phyloP scores from a whole-genome alignment of 2,113 vertebrate genomes.

The Cercocebus atys region DNA sequence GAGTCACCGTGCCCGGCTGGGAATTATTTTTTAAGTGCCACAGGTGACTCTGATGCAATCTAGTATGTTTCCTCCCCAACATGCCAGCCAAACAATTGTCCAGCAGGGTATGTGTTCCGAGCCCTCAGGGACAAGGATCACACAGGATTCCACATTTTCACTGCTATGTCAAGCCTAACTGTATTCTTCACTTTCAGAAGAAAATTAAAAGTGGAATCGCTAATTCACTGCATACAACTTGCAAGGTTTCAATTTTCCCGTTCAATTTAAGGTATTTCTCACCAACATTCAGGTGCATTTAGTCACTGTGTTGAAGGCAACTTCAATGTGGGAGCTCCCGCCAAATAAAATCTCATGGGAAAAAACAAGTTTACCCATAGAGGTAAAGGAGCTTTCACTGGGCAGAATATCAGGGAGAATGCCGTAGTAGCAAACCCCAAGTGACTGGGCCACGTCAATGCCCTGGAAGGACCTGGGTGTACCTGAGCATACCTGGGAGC shows the following conservation, averaged over 20 bases:
- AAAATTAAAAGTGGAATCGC: background rate
- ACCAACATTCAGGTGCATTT: background rate
- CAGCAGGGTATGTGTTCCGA: background rate
- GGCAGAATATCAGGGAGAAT: background rate
- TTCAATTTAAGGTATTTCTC: background rate
- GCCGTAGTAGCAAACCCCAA: background rate
- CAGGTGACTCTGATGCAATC: background rate
- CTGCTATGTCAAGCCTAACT: background rate
- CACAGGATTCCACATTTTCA: background rate
- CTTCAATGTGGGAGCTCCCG: background rate
- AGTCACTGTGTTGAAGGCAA: background rate
- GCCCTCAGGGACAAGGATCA: background rate
- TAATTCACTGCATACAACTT: rapidly evolving
- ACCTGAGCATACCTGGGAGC: background rate
- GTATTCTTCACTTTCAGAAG: background rate
- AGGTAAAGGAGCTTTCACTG: background rate
- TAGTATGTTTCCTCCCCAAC: rapidly evolving
- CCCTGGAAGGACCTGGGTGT: background rate
- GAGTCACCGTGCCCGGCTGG: no score
- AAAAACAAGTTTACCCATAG: background rate
- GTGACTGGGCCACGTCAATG: background rate
- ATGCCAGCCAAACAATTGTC: background rate
- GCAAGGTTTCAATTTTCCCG: background rate
- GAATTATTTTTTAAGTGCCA: background rate
- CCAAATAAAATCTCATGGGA: background rate